A percentile compares a stretch with the other conserved stretches of the same genome.
Conservation (phyloP, 2,113 vertebrate genomes). For the Rattus norvegicus region GRCr8 NC_086031.1:67685501-67686000, state of each 20-base stretch:
- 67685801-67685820: background rate
- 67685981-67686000: slow-evolving; percentile 26
- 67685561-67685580: background rate
- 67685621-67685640: slow-evolving; percentile 48
- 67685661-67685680: background rate
- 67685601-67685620: background rate
- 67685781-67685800: background rate
- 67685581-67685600: background rate
- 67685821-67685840: slow-evolving; percentile 49
- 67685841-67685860: slow-evolving; percentile 1
- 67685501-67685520: slow-evolving; percentile 29
- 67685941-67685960: background rate
- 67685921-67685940: slow-evolving; percentile 21
- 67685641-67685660: background rate
- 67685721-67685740: background rate
- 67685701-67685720: background rate
- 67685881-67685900: slow-evolving; percentile 28
- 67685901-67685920: slow-evolving; percentile 39
- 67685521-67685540: slow-evolving; percentile 27
- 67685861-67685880: slow-evolving; percentile 7
- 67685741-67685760: background rate
- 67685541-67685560: slow-evolving; percentile 30
- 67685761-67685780: background rate
- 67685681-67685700: background rate
- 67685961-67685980: background rate